Base-by-base conservation (phyloP, 2,113 vertebrate genomes). In the Myrmophylax atrothorax region DNA sequence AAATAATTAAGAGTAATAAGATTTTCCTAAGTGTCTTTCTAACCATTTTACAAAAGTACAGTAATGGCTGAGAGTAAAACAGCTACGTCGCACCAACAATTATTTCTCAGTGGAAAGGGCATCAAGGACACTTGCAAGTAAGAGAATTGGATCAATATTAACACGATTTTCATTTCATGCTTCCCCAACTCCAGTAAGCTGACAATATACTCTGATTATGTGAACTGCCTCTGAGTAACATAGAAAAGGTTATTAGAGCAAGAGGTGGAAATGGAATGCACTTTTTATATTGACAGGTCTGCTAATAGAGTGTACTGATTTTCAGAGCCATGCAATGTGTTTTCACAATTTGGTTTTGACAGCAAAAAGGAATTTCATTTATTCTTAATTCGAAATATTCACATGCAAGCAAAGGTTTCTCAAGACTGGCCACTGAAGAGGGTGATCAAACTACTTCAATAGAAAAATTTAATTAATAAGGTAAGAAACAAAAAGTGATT, bases 131-230 rank as follows among this genome's bases (percentile, higher is more conserved):
- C 98, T 98, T 96, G 96, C 98, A 98, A 98, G 99, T 98, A 98
- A 98, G 98, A 99, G 98, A 99, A 98, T 96, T 98, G 98, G 99
- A 99, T 99, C 99, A 99, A 99, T 99, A 99, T 99, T 98, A 99
- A 99, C 98, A 98, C 97, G 98, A 98, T 99, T 99, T 99, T 99
- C 99, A 99, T 99, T 99, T 99, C 99, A 99, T 99, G 99, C 99
- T 99, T 99, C 99, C 98, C 98, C 99, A 98, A 97, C 98, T 99
- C 99, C 98, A 98, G 99, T 98, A 98, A 98, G 98, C 99, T 98
- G 98, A 99, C 98, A 98, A 99, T 99, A 99, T 98, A 98, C 97
- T 98, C 97, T 97, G 98, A 98, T 98, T 98, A 98, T 97, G 97
- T 97, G 98, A 97, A 97, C 97, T 97, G 98, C 96, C 97, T 98